Evolutionary conservation across 2,888 invertebrate genomes (phyloP), one percentile per base, ranked within the genome.

Genomic region (Ephialtes manifestator): DNA sequence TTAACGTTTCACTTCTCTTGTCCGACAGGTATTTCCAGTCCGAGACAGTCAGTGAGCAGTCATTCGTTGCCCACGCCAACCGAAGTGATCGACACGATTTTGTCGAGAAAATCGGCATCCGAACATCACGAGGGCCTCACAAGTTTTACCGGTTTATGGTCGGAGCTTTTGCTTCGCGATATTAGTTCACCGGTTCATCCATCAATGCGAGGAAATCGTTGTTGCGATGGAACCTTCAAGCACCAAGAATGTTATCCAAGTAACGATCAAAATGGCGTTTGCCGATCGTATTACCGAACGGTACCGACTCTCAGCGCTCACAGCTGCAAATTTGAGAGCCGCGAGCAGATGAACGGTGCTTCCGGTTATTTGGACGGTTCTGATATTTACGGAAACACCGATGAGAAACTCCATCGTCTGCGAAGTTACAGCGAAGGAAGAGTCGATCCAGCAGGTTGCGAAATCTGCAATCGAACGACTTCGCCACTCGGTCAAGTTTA

Each of bases 321-420:
- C 83, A 91, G 88, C n/a, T 94, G 94, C 63, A 91, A 91, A 76
- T 93, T 92, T 85, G 97, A 96, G 85, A 94, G 95, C 85, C 95
- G 98, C 67, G 97, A 98, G 89, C 97, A 98, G 92, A 97, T 98
- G 96, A 98, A 98, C 94, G 95, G 97, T 83, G 98, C 97, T 0
- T 97, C 98, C 0, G 96, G 97, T 1, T 98, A 97, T 92, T 95
- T 98, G 80, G 98, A 98, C 90, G 98, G 96, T 0, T 97, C 97
- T 0, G 97, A 96, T 0, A 94, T 98, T 75, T 98, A 98, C 92
- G 98, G 98, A 13, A 96, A 95, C 84, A 97, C 97, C 0, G 96
- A 97, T 74, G 96, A 96, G 85, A 96, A 96, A 87, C 94, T 97
- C 2, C 95, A 97, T 71, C 95, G 95, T 0, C 92, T 98, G 4